Conservation (phyloP, 2,888 invertebrate species). For the Drosophila planitibia region DNA sequence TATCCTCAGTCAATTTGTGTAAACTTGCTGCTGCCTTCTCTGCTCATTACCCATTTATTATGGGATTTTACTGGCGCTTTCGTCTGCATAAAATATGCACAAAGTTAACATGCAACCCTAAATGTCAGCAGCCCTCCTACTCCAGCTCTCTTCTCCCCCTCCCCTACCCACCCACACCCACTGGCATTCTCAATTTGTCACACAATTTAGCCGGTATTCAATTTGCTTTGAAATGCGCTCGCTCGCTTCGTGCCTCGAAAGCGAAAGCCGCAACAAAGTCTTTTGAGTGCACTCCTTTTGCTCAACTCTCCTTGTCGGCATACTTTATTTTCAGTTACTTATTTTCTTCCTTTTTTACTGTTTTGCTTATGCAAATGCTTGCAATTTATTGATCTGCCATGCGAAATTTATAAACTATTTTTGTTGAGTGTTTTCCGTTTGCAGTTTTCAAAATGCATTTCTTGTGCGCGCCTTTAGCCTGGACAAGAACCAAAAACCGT, state of each 20-base stretch:
- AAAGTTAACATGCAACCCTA: conserved; percentile 28
- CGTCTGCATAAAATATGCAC: conserved; percentile 39
- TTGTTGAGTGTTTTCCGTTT: background rate
- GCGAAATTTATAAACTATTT: background rate
- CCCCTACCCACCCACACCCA: background rate
- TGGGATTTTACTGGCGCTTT: conserved; percentile 5
- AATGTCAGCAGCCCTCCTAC: background rate
- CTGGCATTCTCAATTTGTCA: conserved; percentile 48
- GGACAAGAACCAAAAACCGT: conserved; percentile 62
- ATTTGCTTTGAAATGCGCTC: conserved; percentile 41
- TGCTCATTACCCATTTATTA: conserved; percentile 6
- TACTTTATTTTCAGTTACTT: conserved; percentile 4
- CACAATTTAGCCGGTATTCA: conserved; percentile 54
- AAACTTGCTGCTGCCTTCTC: conserved; percentile 5
- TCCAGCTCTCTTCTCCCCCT: background rate
- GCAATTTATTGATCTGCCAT: background rate
- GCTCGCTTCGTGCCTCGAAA: conserved; percentile 2
- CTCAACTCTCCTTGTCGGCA: background rate
- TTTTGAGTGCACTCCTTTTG: background rate
- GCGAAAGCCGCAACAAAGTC: conserved; percentile 27
- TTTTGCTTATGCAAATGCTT: background rate
- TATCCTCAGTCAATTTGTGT: conserved; percentile 10
- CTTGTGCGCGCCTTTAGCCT: conserved; percentile 64
- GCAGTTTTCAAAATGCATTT: conserved; percentile 64
- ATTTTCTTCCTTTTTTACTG: background rate